A percentile compares a stretch with the other conserved stretches of the same genome.
phyloP scores from a whole-genome alignment of 2,888 invertebrate species.

The Parasteatoda lunata region DNA sequence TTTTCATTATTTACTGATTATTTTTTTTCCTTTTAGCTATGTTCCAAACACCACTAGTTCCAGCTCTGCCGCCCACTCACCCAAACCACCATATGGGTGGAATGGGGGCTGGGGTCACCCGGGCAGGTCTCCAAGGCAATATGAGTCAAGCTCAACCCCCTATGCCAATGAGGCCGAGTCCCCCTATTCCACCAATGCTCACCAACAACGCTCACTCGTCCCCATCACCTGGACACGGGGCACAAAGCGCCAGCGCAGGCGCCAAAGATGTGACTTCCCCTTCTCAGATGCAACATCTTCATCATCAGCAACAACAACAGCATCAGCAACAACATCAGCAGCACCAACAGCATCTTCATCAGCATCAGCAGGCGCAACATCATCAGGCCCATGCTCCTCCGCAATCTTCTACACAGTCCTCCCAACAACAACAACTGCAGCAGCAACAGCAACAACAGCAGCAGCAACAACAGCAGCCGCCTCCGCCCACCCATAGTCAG shows the following conservation, averaged over 20 bases:
- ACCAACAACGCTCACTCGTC: slow-evolving; percentile 67
- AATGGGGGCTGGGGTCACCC: slow-evolving; percentile 49
- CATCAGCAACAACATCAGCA: slow-evolving; percentile 70
- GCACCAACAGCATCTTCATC: slow-evolving; percentile 69
- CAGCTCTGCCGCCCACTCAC: slow-evolving; percentile 71
- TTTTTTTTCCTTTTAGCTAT: slow-evolving; percentile 75
- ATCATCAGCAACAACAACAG: slow-evolving; percentile 71
- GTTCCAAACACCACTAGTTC: slow-evolving; percentile 81
- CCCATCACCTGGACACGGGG: slow-evolving; percentile 63
- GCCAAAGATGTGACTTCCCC: slow-evolving; percentile 59
- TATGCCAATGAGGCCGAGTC: slow-evolving; percentile 78
- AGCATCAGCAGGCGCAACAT: slow-evolving; percentile 48
- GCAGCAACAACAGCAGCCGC: slow-evolving; percentile 50
- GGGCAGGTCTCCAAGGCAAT: slow-evolving; percentile 51
- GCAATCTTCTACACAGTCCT: slow-evolving; percentile 19
- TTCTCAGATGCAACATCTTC: slow-evolving; percentile 68
- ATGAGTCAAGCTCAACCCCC: slow-evolving; percentile 59
- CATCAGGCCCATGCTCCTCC: slow-evolving; percentile 19
- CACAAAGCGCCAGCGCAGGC: slow-evolving; percentile 36
- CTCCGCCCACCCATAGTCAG: slow-evolving; percentile 65
- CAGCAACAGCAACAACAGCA: slow-evolving; percentile 55
- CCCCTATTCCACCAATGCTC: slow-evolving; percentile 75
- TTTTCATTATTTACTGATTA: background rate
- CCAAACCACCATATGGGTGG: slow-evolving; percentile 70
- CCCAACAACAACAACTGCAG: slow-evolving; percentile 51